Percentiles rank a stretch among this genome's conserved stretches.
These are phyloP conservation scores for Brachionus paranguensis DNA, from an alignment of 1,140 invertebrate species.

Conservation along the genomic window DNA sequence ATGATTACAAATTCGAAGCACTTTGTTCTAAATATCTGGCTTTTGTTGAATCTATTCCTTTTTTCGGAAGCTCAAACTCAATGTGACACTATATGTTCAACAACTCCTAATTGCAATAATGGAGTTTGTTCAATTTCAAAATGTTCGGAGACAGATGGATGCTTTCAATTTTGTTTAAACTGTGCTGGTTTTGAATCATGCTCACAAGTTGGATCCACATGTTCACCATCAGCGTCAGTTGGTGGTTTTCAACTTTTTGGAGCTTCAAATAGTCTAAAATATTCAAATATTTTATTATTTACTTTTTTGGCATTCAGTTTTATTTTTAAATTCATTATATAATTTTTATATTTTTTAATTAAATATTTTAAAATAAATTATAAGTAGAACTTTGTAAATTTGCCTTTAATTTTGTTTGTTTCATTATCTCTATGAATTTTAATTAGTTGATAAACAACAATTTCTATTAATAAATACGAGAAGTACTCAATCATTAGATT, in stretches of 20 bases:
- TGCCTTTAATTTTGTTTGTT: background rate
- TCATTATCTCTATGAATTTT: background rate
- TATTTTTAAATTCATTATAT: background rate
- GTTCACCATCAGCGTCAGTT: constrained; percentile 1
- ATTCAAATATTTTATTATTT: background rate
- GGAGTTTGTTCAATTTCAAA: constrained; percentile 11
- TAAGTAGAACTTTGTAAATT: background rate
- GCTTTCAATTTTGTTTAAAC: constrained; percentile 2
- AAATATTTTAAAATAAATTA: background rate
- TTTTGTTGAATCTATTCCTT: background rate
- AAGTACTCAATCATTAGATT: background rate
- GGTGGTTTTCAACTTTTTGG: background rate
- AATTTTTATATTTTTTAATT: background rate
- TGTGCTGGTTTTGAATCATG: constrained; percentile 12
- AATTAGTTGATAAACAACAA: background rate
- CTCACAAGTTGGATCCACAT: background rate
- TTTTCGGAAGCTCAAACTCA: background rate
- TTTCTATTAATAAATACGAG: background rate
- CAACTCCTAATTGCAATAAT: background rate
- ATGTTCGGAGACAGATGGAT: background rate
- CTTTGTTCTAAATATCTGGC: background rate
- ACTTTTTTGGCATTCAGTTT: background rate
- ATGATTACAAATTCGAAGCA: background rate
- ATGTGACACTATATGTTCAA: constrained; percentile 37
- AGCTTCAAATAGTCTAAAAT: background rate